A percentile compares a stretch with the other conserved stretches of the same genome.
Conservation (phyloP, 2,888 invertebrate species). For the Phaedon cochleariae region DNA sequence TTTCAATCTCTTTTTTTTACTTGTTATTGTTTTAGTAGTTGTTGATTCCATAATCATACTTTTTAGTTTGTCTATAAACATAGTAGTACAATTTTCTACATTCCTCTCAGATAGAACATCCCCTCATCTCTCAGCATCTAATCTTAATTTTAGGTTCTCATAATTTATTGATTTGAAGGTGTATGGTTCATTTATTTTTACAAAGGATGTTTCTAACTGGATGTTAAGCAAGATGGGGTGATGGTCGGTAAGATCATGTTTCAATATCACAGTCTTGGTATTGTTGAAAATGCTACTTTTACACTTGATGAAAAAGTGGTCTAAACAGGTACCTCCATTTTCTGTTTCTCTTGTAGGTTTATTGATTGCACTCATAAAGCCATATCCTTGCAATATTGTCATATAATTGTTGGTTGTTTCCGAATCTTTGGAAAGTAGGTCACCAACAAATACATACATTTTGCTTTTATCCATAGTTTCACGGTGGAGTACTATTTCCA, state of each 20-base stretch:
- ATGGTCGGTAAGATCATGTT: too few relatives aligned
- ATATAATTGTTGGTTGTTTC: constrained; percentile 19
- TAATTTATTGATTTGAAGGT: too few relatives aligned
- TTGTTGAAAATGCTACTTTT: too few relatives aligned
- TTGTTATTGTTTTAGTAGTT: too few relatives aligned
- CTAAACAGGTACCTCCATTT: constrained; percentile 14
- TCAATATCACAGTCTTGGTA: too few relatives aligned
- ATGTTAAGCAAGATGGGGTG: too few relatives aligned
- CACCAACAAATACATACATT: constrained; percentile 4
- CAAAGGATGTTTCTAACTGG: too few relatives aligned
- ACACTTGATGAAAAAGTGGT: constrained; percentile 21
- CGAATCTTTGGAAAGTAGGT: not conserved
- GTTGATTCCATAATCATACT: not conserved
- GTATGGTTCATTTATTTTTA: too few relatives aligned
- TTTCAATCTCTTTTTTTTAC: too few relatives aligned
- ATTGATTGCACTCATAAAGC: constrained; percentile 23
- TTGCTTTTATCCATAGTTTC: not conserved
- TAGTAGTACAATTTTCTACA: not conserved
- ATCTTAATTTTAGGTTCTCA: too few relatives aligned
- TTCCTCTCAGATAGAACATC: not conserved
- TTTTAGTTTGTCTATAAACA: not conserved
- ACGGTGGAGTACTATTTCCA: not conserved
- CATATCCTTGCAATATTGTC: constrained; percentile 20
- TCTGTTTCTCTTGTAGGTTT: constrained; percentile 19
- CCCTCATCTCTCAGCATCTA: not conserved